Evolutionary conservation across 1,140 invertebrate species (phyloP), one percentile per base, ranked within the genome.

Genomic region (Anastrepha ludens): DNA sequence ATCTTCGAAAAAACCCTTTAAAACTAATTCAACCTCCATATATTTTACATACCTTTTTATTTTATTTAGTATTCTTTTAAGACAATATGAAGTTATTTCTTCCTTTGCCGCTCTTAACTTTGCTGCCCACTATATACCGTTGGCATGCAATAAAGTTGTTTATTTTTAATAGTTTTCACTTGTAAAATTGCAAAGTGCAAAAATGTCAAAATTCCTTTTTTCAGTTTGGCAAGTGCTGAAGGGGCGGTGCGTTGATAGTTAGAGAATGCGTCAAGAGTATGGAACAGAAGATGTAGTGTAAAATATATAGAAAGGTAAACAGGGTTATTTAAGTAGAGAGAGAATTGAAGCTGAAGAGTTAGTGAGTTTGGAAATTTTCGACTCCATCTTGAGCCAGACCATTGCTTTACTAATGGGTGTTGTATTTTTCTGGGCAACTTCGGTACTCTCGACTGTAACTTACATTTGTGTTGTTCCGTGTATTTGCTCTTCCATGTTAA

Each of bases 161-260:
- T 74, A 74, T 47, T 41, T 44, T 44, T n/a, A 17, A 47, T 59
- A 87, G 7, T 87, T 87, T 87, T 55, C 47, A 65, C 44, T 41
- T 65, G n/a, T 65, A 47, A 87, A 65, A 87, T 87, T 62, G 60
- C 62, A 65, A 44, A 87, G 60, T 87, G 59, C 39, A 86, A 86
- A 62, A 62, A 86, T 62, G 58, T 86, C 20, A 86, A 86, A 86
- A 58, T 85, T 55, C 44, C 39, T 85, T 58, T 85, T 3, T 39
- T 60, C 11, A 85, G 11, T 58, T 58, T 85, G 81, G 17, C n/a
- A 58, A 59, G 81, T 81, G 50, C 64, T 67, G 29, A 29, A 67
- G 64, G 64, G 29, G 39, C 20, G 64, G 29, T n/a, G n/a, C n/a
- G n/a, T 55, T 11, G 29, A 64, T 67, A 67, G 64, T 29, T 67